Conservation (phyloP, 1,140 invertebrate species). For the Polypedilum pembai region DNA sequence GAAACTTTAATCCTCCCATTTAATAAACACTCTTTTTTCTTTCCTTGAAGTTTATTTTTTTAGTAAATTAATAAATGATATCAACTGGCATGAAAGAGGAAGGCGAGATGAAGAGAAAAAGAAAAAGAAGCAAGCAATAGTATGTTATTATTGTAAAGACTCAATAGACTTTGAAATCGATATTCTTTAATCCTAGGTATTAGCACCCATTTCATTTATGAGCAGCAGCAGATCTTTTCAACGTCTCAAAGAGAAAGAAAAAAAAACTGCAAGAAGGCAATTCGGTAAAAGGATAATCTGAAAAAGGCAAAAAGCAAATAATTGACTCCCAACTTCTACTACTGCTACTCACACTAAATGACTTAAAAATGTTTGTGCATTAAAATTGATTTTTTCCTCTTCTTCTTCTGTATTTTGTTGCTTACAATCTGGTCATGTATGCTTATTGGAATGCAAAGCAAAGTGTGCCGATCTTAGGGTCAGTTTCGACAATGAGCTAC, state of each 20-base stretch:
- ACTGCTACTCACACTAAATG: neutral
- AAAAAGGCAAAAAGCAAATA: slow-evolving; percentile 28
- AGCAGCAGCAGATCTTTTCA: neutral
- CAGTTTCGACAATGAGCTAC: neutral
- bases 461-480: slow-evolving; percentile 15
- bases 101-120: too few species aligned
- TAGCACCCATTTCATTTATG: slow-evolving; percentile 20
- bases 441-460: slow-evolving; percentile 8
- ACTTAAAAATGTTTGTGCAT: neutral
- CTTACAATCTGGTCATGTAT: slow-evolving; percentile 1
- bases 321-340: neutral
- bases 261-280: neutral
- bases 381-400: neutral
- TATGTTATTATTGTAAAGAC: neutral
- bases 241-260: neutral
- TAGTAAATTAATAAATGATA: slow-evolving; percentile 20
- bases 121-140: neutral
- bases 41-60: neutral
- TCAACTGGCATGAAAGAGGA: neutral
- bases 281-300: slow-evolving; percentile 16
- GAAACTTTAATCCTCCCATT: slow-evolving; percentile 5
- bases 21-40: neutral
- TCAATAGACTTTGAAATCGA: slow-evolving; percentile 11
- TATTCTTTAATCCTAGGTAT: slow-evolving; percentile 20
- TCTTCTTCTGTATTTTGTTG: neutral